Base-by-base conservation (phyloP, 2,888 invertebrate species). In the Venusia cambrica region DNA sequence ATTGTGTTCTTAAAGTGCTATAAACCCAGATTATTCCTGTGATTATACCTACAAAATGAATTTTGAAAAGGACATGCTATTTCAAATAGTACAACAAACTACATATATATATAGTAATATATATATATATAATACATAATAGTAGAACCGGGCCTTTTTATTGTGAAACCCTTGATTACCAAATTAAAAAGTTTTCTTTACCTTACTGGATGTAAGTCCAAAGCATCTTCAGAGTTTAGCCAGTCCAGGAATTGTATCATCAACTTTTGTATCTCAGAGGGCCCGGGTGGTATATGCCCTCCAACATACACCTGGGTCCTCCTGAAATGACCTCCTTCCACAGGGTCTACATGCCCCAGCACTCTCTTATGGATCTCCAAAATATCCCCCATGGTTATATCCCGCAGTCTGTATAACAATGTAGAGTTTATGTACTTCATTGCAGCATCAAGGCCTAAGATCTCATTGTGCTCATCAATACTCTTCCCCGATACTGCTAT, bases 391-490 rank as follows among this genome's bases (percentile, higher is more conserved):
- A 97, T 88, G 0, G 92, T 92, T 19, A 98, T 93, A 28, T 89
- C 90, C 38, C 96, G 92, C 45, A 96, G 89, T 60, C 94, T 91
- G 54, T 93, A 93, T 21, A 95, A 87, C 45, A 95, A 84, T 37
- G 94, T 94, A n/a, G 92, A 89, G 70, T 95, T 91, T 48, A 99
- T 94, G 69, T 94, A 99, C 63, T 97, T 95, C 90, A 99, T 93
- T 0, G 99, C 99, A 9, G 96, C 92, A 77, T 99, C 98, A 66
- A 99, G 87, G 12, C 96, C 97, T 20, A 98, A 79, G 57, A 99
- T 96, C 87, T 99, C 99, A 87, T 98, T 98, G 70, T 99, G 99
- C 64, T 99, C 99, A 54, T 96, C 91, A 27, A 99, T 92, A 65
- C 97, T 97, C 77, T 98, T 98, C 0, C 97, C 95, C 28, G 91